Evolutionary conservation across 2,888 invertebrate genomes (phyloP).

Genomic region (Strigamia crassipes): DNA sequence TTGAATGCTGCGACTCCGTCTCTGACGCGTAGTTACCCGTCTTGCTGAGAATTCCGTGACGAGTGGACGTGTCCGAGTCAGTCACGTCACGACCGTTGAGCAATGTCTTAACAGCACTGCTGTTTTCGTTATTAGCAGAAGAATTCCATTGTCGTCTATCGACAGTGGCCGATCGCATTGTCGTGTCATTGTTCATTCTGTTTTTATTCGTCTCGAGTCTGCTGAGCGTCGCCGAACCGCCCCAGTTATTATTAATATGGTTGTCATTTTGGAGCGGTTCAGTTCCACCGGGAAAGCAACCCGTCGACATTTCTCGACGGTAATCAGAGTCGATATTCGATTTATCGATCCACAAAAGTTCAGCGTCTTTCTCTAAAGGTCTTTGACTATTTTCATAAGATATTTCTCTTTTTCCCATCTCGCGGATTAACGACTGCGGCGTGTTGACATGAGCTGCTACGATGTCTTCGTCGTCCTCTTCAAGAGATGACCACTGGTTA

Average conservation of each 20-base stretch:
- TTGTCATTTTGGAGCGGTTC: constrained; percentile 25
- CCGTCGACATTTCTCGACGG: constrained; percentile 27
- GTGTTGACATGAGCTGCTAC: constrained; percentile 49
- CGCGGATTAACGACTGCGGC: constrained; percentile 47
- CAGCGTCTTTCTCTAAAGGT: neutral
- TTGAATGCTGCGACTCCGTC: constrained; percentile 49
- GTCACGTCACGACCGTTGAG: constrained; percentile 46
- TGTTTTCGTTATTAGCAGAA: neutral
- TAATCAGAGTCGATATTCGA: constrained; percentile 44
- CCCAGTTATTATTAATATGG: constrained; percentile 47
- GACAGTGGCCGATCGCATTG: constrained; percentile 46
- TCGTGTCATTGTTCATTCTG: constrained; percentile 44
- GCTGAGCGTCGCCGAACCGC: constrained; percentile 49
- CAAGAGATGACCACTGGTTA: constrained; percentile 48
- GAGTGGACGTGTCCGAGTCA: neutral
- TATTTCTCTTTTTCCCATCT: constrained; percentile 48
- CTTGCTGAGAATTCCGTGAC: neutral
- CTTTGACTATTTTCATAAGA: constrained; percentile 49
- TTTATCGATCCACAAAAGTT: constrained; percentile 48
- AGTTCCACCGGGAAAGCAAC: neutral
- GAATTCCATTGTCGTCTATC: constrained; percentile 46
- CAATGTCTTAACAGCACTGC: constrained; percentile 43
- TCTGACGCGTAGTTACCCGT: constrained; percentile 48
- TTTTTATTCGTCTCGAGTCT: constrained; percentile 49
- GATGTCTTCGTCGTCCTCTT: constrained; percentile 48